These are phyloP conservation scores for Stomatorhinus ivindoensis DNA, from an alignment of 2,113 vertebrate genomes.

Conservation along the genomic window DNA sequence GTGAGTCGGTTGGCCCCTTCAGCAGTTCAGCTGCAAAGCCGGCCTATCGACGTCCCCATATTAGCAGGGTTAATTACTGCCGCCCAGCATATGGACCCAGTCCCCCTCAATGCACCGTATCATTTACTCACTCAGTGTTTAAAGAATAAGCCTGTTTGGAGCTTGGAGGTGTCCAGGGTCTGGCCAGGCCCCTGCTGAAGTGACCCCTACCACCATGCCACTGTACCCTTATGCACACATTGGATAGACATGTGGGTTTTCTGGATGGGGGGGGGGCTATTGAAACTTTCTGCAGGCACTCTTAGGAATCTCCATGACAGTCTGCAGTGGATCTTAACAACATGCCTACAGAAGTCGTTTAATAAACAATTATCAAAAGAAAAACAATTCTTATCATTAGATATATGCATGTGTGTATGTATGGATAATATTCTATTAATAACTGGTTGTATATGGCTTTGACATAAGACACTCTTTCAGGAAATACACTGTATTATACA, in stretches of 20 bases:
- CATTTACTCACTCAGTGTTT: background rate
- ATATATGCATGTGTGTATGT: background rate
- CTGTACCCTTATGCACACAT: background rate
- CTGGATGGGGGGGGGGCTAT: background rate
- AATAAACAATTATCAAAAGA: background rate
- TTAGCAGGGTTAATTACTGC: slow-evolving; percentile 41
- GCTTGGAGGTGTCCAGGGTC: background rate
- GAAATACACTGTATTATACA: background rate
- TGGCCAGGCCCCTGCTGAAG: background rate
- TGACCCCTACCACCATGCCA: background rate
- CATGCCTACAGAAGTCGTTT: background rate
- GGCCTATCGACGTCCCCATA: slow-evolving; percentile 29
- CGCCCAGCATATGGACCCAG: slow-evolving; percentile 15
- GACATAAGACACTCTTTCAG: background rate
- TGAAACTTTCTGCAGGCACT: background rate
- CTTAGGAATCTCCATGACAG: background rate
- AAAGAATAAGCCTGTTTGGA: background rate
- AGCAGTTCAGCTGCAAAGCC: slow-evolving; percentile 28
- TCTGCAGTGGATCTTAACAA: background rate
- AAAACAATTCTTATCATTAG: background rate
- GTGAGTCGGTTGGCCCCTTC: slow-evolving; percentile 34
- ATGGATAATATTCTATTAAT: background rate
- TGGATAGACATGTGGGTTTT: background rate
- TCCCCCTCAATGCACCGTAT: background rate
- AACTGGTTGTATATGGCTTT: background rate